Base-by-base conservation (phyloP, 2,113 vertebrate species). In the Paratilapia polleni region DNA sequence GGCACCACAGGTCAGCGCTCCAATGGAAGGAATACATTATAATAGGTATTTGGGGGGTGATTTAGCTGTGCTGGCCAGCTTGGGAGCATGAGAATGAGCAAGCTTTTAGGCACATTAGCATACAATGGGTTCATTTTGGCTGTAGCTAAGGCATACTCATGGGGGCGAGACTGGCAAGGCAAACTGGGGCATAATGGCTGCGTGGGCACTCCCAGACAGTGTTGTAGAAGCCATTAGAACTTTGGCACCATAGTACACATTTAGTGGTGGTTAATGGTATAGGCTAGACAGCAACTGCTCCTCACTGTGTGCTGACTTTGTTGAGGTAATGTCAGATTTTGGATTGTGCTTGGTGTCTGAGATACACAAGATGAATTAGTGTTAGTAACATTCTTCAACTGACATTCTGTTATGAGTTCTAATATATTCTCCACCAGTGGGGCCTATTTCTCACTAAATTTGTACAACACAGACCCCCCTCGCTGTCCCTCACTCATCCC, bases 51-150 rank as follows among this genome's bases (percentile, higher is more conserved):
- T 81, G 31, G 84, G 87, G 77, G 81, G 52, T 86, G 77, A 93
- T 90, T 92, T 90, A 91, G 85, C 62, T 73, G 60, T 56, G 75
- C 78, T 86, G 77, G 90, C 85, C 87, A 70, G 87, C 84, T 91
- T 83, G 28, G 68, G 77, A 91, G 88, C 64, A 75, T 85, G 68
- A 24, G 89, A 93, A 91, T 83, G 87, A 91, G 83, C 56, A 70
- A 36, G 80, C 83, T 91, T 93, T 92, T 88, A 92, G 77, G 58
- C 11, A 79, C 88, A 95, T 95, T 94, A 94, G 88, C 92, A 94
- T 94, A 94, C 91, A 94, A 93, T 88, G 77, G 84, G 73, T 88
- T 91, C 85, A 91, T 91, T 89, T 90, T 90, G 74, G 85, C 80
- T 58, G 61, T 74, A 63, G 86, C 61, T 64, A 84, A 86, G 77